These are phyloP conservation scores for Trachymyrmex septentrionalis DNA, from an alignment of 1,140 invertebrate species.

Conservation along the genomic window DNA sequence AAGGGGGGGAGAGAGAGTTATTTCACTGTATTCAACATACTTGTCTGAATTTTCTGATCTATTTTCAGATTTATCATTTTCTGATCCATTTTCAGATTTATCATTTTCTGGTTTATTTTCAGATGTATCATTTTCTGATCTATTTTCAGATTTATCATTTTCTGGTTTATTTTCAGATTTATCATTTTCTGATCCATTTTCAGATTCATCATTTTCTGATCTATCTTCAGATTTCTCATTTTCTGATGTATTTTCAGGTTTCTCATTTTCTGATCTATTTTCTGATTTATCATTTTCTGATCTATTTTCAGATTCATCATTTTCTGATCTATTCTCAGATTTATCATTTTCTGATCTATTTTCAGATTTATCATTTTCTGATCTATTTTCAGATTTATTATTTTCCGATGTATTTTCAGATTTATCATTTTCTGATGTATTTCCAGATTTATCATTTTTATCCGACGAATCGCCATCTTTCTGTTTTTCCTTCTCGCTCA, in stretches of 20 bases:
- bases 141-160: slow-evolving; percentile 77
- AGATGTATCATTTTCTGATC: slow-evolving; percentile 74
- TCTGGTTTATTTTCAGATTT: slow-evolving; percentile 65
- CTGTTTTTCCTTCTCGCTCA: slow-evolving; percentile 80
- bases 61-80: slow-evolving; percentile 77
- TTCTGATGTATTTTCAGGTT: slow-evolving; percentile 62
- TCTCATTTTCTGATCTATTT: slow-evolving; percentile 75
- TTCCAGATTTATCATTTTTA: slow-evolving; percentile 78
- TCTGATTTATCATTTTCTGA: slow-evolving; percentile 76
- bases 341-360: slow-evolving; percentile 75
- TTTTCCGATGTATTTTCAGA: slow-evolving; percentile 69
- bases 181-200: slow-evolving; percentile 74
- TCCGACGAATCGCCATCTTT: slow-evolving; percentile 82
- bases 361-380: slow-evolving; percentile 77
- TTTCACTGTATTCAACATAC: slow-evolving; percentile 65
- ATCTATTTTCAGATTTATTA: slow-evolving; percentile 74
- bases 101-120: slow-evolving; percentile 75
- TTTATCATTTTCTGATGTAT: slow-evolving; percentile 75
- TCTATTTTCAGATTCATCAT: slow-evolving; percentile 75
- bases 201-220: slow-evolving; percentile 76
- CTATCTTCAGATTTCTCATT: slow-evolving; percentile 77
- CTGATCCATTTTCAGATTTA: slow-evolving; percentile 62
- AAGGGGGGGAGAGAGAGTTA: no score
- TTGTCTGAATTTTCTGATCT: slow-evolving; percentile 78
- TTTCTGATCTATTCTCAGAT: slow-evolving; percentile 66